These are phyloP conservation scores for Mylabris sibirica DNA, from an alignment of 2,888 invertebrate genomes.

Conservation along the genomic window DNA sequence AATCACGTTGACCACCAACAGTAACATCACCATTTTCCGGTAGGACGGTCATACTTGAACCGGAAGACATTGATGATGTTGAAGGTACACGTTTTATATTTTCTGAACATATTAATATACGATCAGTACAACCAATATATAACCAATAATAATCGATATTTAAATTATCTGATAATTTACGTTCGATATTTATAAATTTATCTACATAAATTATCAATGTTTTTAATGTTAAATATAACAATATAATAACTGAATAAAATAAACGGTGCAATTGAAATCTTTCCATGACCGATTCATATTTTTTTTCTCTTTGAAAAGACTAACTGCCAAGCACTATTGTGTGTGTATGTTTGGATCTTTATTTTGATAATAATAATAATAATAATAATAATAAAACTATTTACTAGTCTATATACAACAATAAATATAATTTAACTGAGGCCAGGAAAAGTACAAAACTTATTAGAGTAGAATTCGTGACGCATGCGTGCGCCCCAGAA, in stretches of 20 bases:
- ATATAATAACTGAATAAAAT: constrained; percentile 38
- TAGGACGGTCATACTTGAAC: constrained; percentile 52
- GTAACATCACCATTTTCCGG: constrained; percentile 44
- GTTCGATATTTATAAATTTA: constrained; percentile 44
- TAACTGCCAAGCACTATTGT: no score
- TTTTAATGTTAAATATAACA: constrained; percentile 39
- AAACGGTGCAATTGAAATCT: constrained; percentile 34
- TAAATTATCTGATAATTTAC: constrained; percentile 25
- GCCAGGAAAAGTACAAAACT: constrained; percentile 37
- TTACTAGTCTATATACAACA: constrained; percentile 24
- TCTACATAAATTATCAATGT: constrained; percentile 44
- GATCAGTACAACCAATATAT: constrained; percentile 37
- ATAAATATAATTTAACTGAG: constrained; percentile 29
- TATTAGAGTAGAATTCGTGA: constrained; percentile 6
- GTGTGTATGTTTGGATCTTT: no score
- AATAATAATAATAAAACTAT: constrained; percentile 5
- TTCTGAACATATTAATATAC: constrained; percentile 45
- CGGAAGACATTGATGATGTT: constrained; percentile 51
- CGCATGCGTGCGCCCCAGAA: constrained; percentile 10
- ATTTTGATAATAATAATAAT: neutral
- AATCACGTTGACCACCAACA: constrained; percentile 46
- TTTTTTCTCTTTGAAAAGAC: constrained; percentile 4
- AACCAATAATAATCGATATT: constrained; percentile 28
- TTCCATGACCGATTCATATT: constrained; percentile 29
- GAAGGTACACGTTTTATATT: constrained; percentile 49